Evolutionary conservation across 2,797 vertebrate genomes (phyloP).

Genomic region (Myotis pilosus): DNA sequence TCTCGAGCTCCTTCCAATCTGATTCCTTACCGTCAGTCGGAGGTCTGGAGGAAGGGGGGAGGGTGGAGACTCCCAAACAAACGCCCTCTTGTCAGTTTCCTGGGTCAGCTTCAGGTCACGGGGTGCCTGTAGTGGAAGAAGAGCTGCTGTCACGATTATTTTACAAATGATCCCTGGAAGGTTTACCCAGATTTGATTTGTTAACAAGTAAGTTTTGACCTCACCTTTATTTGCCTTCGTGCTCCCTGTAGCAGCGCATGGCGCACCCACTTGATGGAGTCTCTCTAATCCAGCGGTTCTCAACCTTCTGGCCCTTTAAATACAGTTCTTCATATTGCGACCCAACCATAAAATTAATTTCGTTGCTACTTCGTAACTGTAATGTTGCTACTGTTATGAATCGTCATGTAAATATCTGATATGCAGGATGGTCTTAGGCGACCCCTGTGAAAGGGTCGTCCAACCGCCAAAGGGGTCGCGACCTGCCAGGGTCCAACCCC

Average conservation of each 20-base stretch:
- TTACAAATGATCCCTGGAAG: not conserved
- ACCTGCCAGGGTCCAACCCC: too few relatives aligned
- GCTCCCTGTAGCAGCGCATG: not conserved
- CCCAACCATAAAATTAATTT: too few relatives aligned
- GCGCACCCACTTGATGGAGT: not conserved
- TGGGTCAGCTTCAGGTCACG: not conserved
- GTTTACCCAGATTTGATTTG: not conserved
- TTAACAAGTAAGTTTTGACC: not conserved
- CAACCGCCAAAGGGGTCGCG: too few relatives aligned
- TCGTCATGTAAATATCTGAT: too few relatives aligned
- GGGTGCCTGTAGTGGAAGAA: not conserved
- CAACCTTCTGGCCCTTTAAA: too few relatives aligned
- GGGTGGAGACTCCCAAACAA: too few relatives aligned
- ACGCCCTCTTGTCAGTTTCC: not conserved
- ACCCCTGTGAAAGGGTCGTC: too few relatives aligned
- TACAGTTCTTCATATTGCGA: too few relatives aligned
- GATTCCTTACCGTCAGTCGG: not conserved
- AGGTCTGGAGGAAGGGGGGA: not conserved
- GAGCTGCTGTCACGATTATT: not conserved
- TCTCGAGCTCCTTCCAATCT: not conserved
- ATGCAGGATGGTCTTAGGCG: too few relatives aligned
- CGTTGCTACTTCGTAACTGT: too few relatives aligned
- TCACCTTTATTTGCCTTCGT: not conserved
- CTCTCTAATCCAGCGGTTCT: too few relatives aligned
- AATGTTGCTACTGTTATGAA: too few relatives aligned